Evolutionary conservation across 2,888 invertebrate genomes (phyloP).

Genomic region (Mallateleia sp.): DNA sequence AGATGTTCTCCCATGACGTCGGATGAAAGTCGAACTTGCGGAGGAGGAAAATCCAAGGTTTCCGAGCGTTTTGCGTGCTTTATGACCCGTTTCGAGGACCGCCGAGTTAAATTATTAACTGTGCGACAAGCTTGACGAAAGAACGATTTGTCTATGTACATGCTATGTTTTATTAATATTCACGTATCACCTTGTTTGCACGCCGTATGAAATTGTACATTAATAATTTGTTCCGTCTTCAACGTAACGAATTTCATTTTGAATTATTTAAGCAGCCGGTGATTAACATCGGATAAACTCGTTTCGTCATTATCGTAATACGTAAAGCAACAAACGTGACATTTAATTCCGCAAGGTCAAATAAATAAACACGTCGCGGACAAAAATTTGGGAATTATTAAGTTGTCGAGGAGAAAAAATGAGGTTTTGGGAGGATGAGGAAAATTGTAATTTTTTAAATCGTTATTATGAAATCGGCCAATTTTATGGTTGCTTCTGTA

Average conservation of each 20-base stretch:
- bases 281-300: slow-evolving; percentile 44
- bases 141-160: slow-evolving; percentile 54
- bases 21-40: slow-evolving; percentile 6
- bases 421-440: slow-evolving; percentile 19
- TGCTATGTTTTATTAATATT: slow-evolving; percentile 40
- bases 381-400: slow-evolving; percentile 66
- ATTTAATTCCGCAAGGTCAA: slow-evolving; percentile 35
- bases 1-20: slow-evolving; percentile 15
- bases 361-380: slow-evolving; percentile 23
- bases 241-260: slow-evolving; percentile 39
- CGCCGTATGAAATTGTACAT: slow-evolving; percentile 31
- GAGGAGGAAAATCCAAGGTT: slow-evolving; percentile 14
- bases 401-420: slow-evolving; percentile 57
- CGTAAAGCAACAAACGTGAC: slow-evolving; percentile 40
- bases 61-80: slow-evolving; percentile 18
- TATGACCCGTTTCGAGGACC: slow-evolving; percentile 45
- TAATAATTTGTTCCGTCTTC: slow-evolving; percentile 34
- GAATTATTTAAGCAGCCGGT: slow-evolving; percentile 24
- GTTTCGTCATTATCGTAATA: slow-evolving; percentile 41
- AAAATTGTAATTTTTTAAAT: slow-evolving; percentile 40
- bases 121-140: slow-evolving; percentile 77
- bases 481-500: background rate
- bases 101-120: slow-evolving; percentile 84
- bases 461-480: background rate
- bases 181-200: slow-evolving; percentile 31